Conservation (phyloP, 2,113 vertebrate species). For the Odontesthes bonariensis region DNA sequence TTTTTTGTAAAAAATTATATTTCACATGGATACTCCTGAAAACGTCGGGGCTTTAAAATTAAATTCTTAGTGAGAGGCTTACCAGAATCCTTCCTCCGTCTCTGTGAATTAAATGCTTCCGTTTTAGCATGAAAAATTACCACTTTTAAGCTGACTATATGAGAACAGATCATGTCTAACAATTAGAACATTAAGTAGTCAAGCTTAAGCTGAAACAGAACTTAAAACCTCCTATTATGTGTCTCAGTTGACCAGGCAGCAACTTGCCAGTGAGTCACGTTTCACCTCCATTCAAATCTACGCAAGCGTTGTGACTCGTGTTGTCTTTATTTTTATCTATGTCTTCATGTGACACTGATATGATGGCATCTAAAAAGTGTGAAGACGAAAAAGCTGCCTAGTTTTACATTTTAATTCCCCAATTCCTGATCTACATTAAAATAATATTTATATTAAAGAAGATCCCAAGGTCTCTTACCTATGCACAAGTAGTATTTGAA, state of each 20-base stretch:
- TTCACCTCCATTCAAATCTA: neutral
- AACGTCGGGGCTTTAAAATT: neutral
- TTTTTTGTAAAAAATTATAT: neutral
- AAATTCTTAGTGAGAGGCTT: neutral
- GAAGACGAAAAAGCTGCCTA: constrained; percentile 36
- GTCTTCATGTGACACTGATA: constrained; percentile 16
- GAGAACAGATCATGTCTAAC: neutral
- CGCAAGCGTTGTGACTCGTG: neutral
- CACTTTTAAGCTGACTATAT: neutral
- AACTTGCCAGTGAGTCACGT: neutral
- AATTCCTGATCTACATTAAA: constrained; percentile 7
- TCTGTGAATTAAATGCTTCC: neutral
- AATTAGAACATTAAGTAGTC: neutral
- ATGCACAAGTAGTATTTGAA: constrained; percentile 55
- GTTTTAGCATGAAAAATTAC: neutral
- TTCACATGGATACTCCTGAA: neutral
- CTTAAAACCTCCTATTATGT: neutral
- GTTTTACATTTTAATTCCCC: constrained; percentile 33
- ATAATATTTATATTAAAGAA: neutral
- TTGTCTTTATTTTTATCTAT: constrained; percentile 34
- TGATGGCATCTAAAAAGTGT: constrained; percentile 33
- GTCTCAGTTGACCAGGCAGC: no score
- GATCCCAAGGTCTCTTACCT: constrained; percentile 57
- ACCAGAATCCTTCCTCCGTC: neutral
- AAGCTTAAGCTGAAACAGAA: neutral